Conservation (phyloP, 2,888 invertebrate species). For the Diaphora mendica region DNA sequence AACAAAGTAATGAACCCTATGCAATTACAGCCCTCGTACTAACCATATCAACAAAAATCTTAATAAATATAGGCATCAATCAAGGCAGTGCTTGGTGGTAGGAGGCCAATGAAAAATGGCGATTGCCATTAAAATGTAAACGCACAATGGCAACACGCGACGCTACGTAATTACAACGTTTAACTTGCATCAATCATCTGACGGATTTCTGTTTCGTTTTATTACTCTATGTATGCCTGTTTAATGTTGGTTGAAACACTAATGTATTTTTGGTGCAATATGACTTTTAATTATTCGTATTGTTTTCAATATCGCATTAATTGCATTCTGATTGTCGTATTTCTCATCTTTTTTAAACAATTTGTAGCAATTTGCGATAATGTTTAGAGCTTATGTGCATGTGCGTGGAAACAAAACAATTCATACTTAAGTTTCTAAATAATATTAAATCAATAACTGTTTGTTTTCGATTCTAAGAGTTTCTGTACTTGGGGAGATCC, state of each 20-base stretch:
- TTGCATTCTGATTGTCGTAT: neutral
- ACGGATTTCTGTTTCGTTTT: constrained; percentile 42
- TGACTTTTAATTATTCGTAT: neutral
- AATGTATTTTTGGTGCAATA: constrained; percentile 4
- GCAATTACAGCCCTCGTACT: constrained; percentile 12
- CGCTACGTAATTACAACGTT: constrained; percentile 73
- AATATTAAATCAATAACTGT: neutral
- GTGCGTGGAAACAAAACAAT: neutral
- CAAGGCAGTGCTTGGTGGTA: constrained; percentile 58
- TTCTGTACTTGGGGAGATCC: too few species aligned
- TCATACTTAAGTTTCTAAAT: too few species aligned
- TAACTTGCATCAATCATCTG: constrained; percentile 75
- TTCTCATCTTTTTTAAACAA: neutral
- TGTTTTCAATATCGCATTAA: neutral
- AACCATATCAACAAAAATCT: constrained; percentile 53
- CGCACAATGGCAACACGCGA: constrained; percentile 66
- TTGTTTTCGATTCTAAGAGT: neutral
- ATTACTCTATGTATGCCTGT: constrained; percentile 41
- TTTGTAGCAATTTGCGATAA: neutral
- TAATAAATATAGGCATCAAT: constrained; percentile 79
- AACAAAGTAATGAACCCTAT: neutral
- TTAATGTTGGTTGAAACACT: constrained; percentile 18
- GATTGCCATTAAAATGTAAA: constrained; percentile 69
- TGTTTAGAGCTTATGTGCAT: neutral
- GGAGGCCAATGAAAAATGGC: constrained; percentile 73